Conservation (phyloP, 2,113 vertebrate genomes). For the Podarcis cretensis region DNA sequence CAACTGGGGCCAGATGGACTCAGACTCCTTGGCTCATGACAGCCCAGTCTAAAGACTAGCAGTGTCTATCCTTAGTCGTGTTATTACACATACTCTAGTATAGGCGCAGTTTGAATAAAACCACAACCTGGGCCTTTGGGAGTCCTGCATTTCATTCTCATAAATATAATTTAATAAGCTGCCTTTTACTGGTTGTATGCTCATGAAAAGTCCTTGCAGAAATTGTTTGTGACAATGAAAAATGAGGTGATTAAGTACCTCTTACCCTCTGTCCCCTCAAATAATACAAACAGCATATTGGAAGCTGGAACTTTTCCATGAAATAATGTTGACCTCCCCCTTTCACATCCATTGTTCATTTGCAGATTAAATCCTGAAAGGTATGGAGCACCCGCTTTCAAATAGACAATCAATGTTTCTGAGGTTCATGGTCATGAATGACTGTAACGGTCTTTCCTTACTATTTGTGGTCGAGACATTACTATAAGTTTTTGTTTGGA, state of each 20-base stretch:
- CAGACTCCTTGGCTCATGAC: too few relatives aligned
- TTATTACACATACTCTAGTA: neutral
- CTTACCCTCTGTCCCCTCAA: neutral
- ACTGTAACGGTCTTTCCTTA: neutral
- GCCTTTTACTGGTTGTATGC: slow-evolving; percentile 25
- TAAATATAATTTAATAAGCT: slow-evolving; percentile 18
- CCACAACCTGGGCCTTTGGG: neutral
- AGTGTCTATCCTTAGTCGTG: neutral
- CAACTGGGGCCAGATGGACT: too few relatives aligned
- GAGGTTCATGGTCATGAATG: neutral
- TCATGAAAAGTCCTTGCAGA: neutral
- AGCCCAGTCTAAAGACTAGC: neutral
- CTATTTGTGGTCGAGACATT: neutral
- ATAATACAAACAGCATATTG: neutral
- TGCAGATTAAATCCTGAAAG: neutral
- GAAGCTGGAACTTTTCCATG: neutral
- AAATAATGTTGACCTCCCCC: neutral
- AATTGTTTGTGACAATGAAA: slow-evolving; percentile 52
- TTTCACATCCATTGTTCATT: slow-evolving; percentile 21
- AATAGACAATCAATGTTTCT: neutral
- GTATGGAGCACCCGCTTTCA: neutral
- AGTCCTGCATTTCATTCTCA: slow-evolving; percentile 10
- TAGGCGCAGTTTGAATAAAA: neutral
- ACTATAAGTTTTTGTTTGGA: neutral
- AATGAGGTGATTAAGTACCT: slow-evolving; percentile 38